Evolutionary conservation across 2,888 invertebrate species (phyloP), one percentile per base, ranked within the genome.

Genomic region (Xylocampa areola): DNA sequence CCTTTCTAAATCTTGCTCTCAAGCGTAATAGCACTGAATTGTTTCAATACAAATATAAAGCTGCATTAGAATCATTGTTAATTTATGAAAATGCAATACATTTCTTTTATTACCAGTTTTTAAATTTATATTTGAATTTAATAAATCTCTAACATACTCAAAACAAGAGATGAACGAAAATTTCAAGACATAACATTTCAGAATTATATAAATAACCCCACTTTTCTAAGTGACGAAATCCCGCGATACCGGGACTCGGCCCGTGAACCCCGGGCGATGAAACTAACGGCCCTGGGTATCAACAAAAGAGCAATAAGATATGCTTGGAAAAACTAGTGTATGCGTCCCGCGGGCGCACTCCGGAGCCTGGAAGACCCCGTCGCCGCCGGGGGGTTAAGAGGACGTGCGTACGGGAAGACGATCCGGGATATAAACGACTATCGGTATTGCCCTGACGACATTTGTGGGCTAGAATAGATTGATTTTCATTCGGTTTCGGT

Each of bases 271-370:
- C 81, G 83, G 59, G 90, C 94, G 94, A 94, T 94, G 94, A 94
- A 94, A 92, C 89, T 92, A 94, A 94, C 93, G 89, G 87, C 84
- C 90, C 87, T 72, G 84, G 91, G 93, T 88, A 93, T 90, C 90
- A 94, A 94, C 94, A 93, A 92, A 94, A 89, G 94, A 86, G 92
- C 94, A 89, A 93, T 94, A 94, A 94, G 94, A 94, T 94, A 94
- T 94, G 94, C 94, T 91, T 87, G 92, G 92, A 92, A 93, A 91
- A 94, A 94, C 92, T 94, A 91, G 92, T 89, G 89, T 87, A 92
- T 88, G 78, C 64, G 79, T 83, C 94, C 91, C 94, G 51, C 30
- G 92, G 89, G 94, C 73, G 79, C 79, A 70, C 74, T 68, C 76
- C 40, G 61, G 73, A 76, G 80, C 81, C 81, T 79, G 80, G 51